Conservation (phyloP, 1,140 invertebrate species). For the Drosophila seguyi region DNA sequence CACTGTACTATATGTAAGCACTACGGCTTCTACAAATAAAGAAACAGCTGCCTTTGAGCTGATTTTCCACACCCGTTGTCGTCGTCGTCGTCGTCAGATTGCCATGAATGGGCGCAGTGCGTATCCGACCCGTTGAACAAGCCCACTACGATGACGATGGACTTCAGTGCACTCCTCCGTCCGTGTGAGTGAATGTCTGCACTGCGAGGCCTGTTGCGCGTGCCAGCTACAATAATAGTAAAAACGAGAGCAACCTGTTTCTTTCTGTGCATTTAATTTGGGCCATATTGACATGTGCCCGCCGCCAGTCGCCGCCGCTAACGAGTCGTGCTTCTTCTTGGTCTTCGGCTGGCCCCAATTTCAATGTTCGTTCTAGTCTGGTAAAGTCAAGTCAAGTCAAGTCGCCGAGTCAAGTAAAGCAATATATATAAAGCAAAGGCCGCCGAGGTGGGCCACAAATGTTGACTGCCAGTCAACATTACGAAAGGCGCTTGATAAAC, state of each 20-base stretch:
- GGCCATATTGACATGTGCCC: slow-evolving; percentile 78
- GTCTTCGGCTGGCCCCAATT: slow-evolving; percentile 50
- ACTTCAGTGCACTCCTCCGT: slow-evolving; percentile 8
- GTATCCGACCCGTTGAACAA: slow-evolving; percentile 61
- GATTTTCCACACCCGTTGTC: slow-evolving; percentile 18
- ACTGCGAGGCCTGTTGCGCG: slow-evolving; percentile 56
- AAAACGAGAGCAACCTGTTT: slow-evolving; percentile 68
- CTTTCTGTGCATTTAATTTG: slow-evolving; percentile 68
- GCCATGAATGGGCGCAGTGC: slow-evolving; percentile 57
- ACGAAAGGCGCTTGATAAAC: slow-evolving; percentile 51
- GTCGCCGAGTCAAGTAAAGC: slow-evolving; percentile 4
- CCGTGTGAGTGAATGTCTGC: slow-evolving; percentile 29
- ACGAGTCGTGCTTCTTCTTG: slow-evolving; percentile 52
- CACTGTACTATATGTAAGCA: slow-evolving; percentile 24
- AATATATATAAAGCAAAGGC: slow-evolving; percentile 45
- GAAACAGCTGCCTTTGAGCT: slow-evolving; percentile 11
- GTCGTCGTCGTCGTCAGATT: neutral
- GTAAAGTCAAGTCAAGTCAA: slow-evolving; percentile 17
- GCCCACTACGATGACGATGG: slow-evolving; percentile 19
- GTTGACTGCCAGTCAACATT: slow-evolving; percentile 44
- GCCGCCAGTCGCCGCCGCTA: slow-evolving; percentile 34
- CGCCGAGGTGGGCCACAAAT: slow-evolving; percentile 55
- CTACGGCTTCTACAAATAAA: slow-evolving; percentile 30
- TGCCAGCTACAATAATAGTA: slow-evolving; percentile 46
- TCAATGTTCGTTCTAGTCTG: slow-evolving; percentile 58